Base-by-base conservation (phyloP, 2,797 vertebrate species). In the Iguana delicatissima region DNA sequence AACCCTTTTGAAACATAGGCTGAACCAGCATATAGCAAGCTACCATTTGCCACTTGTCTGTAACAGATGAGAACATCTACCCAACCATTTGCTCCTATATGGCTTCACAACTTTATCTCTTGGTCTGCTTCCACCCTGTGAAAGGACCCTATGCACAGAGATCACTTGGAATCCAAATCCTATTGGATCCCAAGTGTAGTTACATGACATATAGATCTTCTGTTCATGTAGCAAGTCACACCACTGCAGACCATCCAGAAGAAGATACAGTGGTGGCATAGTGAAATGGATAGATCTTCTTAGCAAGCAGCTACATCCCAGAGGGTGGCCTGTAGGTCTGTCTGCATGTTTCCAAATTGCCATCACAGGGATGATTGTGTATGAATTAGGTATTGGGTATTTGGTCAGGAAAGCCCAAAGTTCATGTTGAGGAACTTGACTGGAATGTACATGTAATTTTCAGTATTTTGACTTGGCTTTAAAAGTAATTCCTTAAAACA, bases 401-500 rank as follows among this genome's bases (percentile, higher is more conserved):
- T 64, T 57, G 20, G 64, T 67, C 59, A 80, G 2, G 29, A 69
- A 69, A 69, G 29, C 55, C 24, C 18, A 22, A 24, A 4, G 2
- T 52, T 50, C 42, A 62, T 73, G 12, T 67, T 79, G 59, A 20
- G 26, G 55, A 52, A 62, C 32, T 38, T 24, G 9, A n/a, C 73
- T 80, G 18, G 57, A 86, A 77, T 42, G 91, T 67, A 77, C 80
- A 79, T 2, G 1, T n/a, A 52, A 92, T 93, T 87, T 86, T 62
- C 59, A 62, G 59, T 62, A 22, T 62, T 62, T 62, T 62, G 59
- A 62, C 18, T 32, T 69, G 10, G 9, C 12, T 69, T 69, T 69
- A 69, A 32, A 69, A 69, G 29, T 69, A 69, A 69, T 69, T 69
- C 67, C 67, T 32, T 69, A 69, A 69, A 69, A 32, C 67, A 62